Conservation (phyloP, 1,140 invertebrate species). For the Drosophila bocki region DNA sequence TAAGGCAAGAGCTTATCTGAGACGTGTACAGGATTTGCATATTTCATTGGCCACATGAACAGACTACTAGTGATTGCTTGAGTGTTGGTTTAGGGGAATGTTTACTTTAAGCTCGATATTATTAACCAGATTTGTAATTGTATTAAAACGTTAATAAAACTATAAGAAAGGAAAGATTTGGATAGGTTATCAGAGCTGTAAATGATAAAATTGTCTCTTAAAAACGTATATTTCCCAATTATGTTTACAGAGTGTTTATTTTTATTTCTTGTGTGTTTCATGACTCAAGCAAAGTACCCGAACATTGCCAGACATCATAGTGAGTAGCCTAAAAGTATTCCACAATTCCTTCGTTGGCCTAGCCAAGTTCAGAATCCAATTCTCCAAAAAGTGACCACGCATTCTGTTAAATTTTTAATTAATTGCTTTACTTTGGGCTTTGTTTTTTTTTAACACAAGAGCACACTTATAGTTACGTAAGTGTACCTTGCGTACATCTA, state of each 20-base stretch:
- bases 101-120: constrained; percentile 2
- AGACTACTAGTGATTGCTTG: constrained; percentile 5
- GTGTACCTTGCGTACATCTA: constrained; percentile 43
- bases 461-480: constrained; percentile 52
- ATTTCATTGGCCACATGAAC: constrained; percentile 46
- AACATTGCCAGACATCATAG: neutral
- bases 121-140: neutral
- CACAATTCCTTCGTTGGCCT: neutral
- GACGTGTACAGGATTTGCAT: constrained; percentile 44
- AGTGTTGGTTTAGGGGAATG: constrained; percentile 21
- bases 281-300: too few species aligned
- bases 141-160: neutral
- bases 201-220: too few species aligned
- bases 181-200: too few species aligned
- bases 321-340: constrained; percentile 13
- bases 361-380: constrained; percentile 8
- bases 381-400: neutral
- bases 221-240: too few species aligned
- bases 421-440: constrained; percentile 49
- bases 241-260: too few species aligned
- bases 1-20: constrained; percentile 22
- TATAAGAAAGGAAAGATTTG: neutral
- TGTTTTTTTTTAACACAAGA: constrained; percentile 59
- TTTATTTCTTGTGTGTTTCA: too few species aligned
- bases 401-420: constrained; percentile 16